Evolutionary conservation across 2,888 invertebrate genomes (phyloP).

Genomic region (Esperia sulphurella): DNA sequence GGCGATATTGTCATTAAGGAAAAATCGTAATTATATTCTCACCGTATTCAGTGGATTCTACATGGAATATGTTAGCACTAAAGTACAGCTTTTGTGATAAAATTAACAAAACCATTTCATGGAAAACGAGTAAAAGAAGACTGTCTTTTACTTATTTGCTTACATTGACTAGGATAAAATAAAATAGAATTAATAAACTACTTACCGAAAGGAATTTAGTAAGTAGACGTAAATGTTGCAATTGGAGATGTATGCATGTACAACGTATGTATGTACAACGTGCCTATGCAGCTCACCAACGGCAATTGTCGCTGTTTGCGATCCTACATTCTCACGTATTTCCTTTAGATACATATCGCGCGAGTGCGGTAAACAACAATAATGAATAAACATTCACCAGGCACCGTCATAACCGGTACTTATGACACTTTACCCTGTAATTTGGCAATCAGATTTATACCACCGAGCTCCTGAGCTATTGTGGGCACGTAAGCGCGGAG

Average conservation of each 20-base stretch:
- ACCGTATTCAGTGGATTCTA: neutral
- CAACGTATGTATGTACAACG: neutral
- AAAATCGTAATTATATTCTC: conserved; percentile 25
- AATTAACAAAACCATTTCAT: no score
- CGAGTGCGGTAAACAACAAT: conserved; percentile 41
- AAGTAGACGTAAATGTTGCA: no score
- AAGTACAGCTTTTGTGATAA: no score
- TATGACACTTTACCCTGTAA: conserved; percentile 70
- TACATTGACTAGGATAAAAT: no score
- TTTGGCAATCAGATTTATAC: conserved; percentile 63
- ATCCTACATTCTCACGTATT: conserved; percentile 27
- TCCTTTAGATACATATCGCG: conserved; percentile 25
- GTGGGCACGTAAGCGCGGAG: conserved; percentile 30
- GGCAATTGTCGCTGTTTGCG: conserved; percentile 22
- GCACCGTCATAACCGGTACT: conserved; percentile 45
- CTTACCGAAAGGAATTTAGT: no score
- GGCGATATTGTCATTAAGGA: conserved; percentile 60
- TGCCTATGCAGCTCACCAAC: neutral
- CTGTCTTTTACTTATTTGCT: no score
- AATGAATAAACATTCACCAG: conserved; percentile 41
- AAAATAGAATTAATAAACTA: no score
- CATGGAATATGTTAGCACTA: neutral
- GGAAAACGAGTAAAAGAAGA: no score
- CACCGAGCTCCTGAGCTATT: conserved; percentile 45
- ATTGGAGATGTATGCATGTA: neutral